These are phyloP conservation scores for Synanthedon formicaeformis DNA, from an alignment of 2,888 invertebrate species.

Conservation along the genomic window DNA sequence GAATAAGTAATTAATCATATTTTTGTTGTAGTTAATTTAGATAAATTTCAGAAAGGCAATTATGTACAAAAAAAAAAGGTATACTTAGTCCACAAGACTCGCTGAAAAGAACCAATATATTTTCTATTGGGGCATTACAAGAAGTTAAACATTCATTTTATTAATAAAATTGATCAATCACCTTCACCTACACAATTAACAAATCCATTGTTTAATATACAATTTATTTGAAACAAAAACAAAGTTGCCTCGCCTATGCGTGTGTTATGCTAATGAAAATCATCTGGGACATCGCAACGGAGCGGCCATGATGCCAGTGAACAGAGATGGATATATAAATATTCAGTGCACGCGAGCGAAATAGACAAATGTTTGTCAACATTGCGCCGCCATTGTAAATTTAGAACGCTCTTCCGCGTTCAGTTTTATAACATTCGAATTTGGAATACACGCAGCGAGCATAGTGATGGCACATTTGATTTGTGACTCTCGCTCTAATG, in stretches of 20 bases:
- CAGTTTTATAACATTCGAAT: constrained; percentile 2
- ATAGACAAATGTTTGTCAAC: constrained; percentile 42
- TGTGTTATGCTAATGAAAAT: constrained; percentile 13
- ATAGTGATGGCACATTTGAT: not conserved
- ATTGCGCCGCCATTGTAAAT: constrained; percentile 32
- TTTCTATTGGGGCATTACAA: no score
- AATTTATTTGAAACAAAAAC: not conserved
- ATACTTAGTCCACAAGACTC: no score
- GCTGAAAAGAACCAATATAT: no score
- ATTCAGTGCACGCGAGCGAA: constrained; percentile 15
- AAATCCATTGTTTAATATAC: no score
- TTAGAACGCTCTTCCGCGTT: constrained; percentile 20
- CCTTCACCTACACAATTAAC: no score
- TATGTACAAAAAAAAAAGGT: no score
- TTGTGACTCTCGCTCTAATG: no score
- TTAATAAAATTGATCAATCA: no score
- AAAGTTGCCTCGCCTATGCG: constrained; percentile 1
- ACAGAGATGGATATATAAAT: not conserved
- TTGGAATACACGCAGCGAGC: constrained; percentile 1
- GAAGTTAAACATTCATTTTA: no score
- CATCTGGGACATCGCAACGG: constrained; percentile 10
- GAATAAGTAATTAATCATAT: no score
- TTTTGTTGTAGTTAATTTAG: no score
- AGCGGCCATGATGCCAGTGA: not conserved
- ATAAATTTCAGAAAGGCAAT: no score